Conservation (phyloP, 2,797 vertebrate species). For the Xenopus petersii region DNA sequence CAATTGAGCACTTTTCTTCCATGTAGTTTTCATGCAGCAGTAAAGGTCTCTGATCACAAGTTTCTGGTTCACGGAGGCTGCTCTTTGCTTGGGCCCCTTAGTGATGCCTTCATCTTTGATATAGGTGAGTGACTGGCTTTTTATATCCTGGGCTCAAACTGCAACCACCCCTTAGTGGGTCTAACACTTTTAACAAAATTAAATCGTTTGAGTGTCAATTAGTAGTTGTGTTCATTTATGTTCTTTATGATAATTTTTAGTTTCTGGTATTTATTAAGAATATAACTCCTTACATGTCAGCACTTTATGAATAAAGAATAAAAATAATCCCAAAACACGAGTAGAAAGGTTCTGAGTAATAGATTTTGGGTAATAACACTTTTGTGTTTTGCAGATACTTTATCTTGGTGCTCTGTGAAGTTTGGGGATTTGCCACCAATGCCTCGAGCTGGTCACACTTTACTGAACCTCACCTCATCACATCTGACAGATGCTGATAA, state of each 20-base stretch:
- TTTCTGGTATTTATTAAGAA: too few species aligned
- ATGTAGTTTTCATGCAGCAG: constrained; percentile 77
- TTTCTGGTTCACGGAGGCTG: constrained; percentile 83
- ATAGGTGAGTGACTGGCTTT: constrained; percentile 63
- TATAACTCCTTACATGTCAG: too few species aligned
- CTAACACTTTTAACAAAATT: too few species aligned
- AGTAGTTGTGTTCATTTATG: too few species aligned
- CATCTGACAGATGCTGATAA: constrained; percentile 52
- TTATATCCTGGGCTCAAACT: too few species aligned
- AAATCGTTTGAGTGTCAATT: too few species aligned
- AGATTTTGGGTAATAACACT: background rate
- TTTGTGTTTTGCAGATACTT: constrained; percentile 66
- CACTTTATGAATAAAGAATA: too few species aligned
- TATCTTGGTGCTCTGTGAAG: constrained; percentile 72
- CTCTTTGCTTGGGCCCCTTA: constrained; percentile 74
- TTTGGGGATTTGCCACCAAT: constrained; percentile 66
- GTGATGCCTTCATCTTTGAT: constrained; percentile 77
- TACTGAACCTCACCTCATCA: constrained; percentile 64
- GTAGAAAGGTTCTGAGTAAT: too few species aligned
- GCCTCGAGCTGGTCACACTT: constrained; percentile 79
- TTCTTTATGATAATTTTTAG: too few species aligned
- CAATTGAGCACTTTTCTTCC: too few species aligned
- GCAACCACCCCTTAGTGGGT: too few species aligned
- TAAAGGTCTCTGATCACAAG: constrained; percentile 73
- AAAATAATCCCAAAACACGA: too few species aligned